Evolutionary conservation across 2,113 vertebrate species (phyloP).

Genomic region (Clarias gariepinus): DNA sequence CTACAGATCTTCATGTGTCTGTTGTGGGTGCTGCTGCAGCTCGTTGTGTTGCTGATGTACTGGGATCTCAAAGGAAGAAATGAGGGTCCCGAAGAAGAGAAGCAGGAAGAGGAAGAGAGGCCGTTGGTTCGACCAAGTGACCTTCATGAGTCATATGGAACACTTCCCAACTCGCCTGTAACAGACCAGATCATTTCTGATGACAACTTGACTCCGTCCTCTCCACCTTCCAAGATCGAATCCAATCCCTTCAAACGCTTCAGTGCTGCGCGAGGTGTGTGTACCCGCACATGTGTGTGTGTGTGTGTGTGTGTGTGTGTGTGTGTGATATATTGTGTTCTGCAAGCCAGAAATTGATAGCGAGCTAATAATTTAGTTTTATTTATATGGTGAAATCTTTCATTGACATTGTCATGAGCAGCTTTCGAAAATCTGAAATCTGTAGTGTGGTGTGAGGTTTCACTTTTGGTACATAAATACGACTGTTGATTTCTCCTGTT

Average conservation of each 20-base stretch:
- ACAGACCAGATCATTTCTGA: constrained; percentile 13
- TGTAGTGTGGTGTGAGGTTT: background rate
- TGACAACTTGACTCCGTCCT: constrained; percentile 20
- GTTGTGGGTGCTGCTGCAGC: constrained; percentile 78
- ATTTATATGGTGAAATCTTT: background rate
- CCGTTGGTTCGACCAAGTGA: constrained; percentile 66
- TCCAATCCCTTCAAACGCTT: constrained; percentile 57
- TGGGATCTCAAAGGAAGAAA: constrained; percentile 66
- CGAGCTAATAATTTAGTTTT: background rate
- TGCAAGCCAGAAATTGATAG: background rate
- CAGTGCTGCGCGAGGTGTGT: constrained; percentile 65
- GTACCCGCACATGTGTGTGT: background rate
- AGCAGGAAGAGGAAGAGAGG: constrained; percentile 53
- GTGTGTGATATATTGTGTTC: background rate
- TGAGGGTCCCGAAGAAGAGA: constrained; percentile 23
- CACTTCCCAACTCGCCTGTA: constrained; percentile 32
- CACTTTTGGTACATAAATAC: background rate
- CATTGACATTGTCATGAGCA: background rate
- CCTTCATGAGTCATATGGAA: constrained; percentile 65
- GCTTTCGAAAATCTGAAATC: background rate
- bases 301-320: background rate
- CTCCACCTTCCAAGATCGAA: constrained; percentile 37
- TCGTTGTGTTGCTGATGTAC: constrained; percentile 76
- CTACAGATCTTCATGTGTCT: constrained; percentile 81
- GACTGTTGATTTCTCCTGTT: background rate